phyloP scores from a whole-genome alignment of 2,888 invertebrate species.

The Lasioglossum vierecki region DNA sequence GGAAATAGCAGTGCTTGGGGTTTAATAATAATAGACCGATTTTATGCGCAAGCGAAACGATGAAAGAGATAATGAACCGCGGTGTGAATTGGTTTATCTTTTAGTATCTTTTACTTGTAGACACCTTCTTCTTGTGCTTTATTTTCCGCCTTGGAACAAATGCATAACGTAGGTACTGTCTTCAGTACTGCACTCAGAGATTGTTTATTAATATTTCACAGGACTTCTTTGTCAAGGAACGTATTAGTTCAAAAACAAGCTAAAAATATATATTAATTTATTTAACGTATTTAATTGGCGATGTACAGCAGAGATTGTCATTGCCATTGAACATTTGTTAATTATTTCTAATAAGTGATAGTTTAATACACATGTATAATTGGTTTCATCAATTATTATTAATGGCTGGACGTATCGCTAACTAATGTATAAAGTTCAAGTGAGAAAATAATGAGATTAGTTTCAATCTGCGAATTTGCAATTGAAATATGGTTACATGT shows the following conservation, averaged over 20 bases:
- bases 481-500: neutral
- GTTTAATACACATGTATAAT: too few species aligned
- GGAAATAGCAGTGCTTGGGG: neutral
- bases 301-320: neutral
- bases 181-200: neutral
- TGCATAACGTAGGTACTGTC: neutral
- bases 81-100: neutral
- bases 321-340: neutral
- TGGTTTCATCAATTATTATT: too few species aligned
- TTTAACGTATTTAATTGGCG: neutral
- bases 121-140: neutral
- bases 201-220: neutral
- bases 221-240: neutral
- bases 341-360: neutral
- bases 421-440: too few species aligned
- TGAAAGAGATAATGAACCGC: neutral
- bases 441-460: neutral
- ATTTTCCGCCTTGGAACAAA: neutral
- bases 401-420: too few species aligned
- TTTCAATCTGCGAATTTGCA: neutral
- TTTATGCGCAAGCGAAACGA: neutral
- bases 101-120: neutral
- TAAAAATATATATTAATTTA: neutral
- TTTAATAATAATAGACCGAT: neutral
- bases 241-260: neutral